These are phyloP conservation scores for Diachasma alloeum DNA, from an alignment of 1,140 invertebrate species.

Conservation along the genomic window DNA sequence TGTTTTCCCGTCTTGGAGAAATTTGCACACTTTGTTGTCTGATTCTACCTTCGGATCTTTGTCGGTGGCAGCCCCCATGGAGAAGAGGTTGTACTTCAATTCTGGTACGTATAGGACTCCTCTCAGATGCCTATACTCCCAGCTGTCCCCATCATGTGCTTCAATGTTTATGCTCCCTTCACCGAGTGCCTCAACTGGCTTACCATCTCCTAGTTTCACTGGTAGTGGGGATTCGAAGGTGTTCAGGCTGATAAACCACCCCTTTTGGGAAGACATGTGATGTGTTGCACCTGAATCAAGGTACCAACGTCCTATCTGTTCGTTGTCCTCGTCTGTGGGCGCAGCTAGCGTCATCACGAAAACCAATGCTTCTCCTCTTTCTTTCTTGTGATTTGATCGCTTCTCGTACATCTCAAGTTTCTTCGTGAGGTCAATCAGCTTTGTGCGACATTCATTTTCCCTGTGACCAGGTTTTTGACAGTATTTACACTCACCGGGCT, in stretches of 20 bases:
- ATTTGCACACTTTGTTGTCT: slow-evolving; percentile 38
- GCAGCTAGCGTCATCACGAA: no score
- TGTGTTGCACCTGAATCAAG: slow-evolving; percentile 42
- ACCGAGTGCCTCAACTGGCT: slow-evolving; percentile 31
- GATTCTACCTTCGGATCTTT: slow-evolving; percentile 25
- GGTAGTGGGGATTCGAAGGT: slow-evolving; percentile 6
- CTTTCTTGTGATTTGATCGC: no score
- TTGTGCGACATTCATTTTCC: slow-evolving; percentile 23
- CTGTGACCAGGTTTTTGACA: slow-evolving; percentile 4
- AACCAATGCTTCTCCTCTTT: no score
- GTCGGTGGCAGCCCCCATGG: slow-evolving; percentile 39
- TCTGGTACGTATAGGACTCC: slow-evolving; percentile 55
- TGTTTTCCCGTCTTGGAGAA: slow-evolving; percentile 57
- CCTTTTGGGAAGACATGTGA: slow-evolving; percentile 37
- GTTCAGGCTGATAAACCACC: slow-evolving; percentile 32
- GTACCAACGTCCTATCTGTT: slow-evolving; percentile 23
- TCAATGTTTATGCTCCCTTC: slow-evolving; percentile 35
- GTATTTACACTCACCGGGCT: no score
- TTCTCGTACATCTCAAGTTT: no score
- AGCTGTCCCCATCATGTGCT: slow-evolving; percentile 33
- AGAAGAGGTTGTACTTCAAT: slow-evolving; percentile 58
- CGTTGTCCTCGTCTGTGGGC: no score
- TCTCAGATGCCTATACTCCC: slow-evolving; percentile 37
- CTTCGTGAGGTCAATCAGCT: no score
- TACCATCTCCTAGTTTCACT: slow-evolving; percentile 39